Evolutionary conservation across 2,888 invertebrate genomes (phyloP).

Genomic region (Acronicta alni): DNA sequence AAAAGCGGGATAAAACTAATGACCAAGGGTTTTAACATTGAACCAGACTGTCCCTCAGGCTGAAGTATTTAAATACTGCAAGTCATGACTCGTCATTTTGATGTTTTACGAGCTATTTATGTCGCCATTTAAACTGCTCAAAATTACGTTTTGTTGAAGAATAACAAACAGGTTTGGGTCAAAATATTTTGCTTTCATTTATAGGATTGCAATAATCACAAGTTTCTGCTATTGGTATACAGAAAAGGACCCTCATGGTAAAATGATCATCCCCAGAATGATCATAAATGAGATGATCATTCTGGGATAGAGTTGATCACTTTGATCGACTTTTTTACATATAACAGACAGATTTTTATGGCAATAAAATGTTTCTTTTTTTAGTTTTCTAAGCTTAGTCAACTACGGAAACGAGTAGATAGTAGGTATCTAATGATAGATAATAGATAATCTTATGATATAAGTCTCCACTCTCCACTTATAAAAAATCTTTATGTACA

Average conservation of each 20-base stretch:
- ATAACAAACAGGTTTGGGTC: slow-evolving; percentile 3
- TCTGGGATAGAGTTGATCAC: too few species aligned
- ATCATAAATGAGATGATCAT: too few species aligned
- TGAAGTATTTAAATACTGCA: slow-evolving; percentile 15
- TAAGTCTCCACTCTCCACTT: too few species aligned
- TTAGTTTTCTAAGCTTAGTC: too few species aligned
- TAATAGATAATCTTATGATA: too few species aligned
- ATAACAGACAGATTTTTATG: too few species aligned
- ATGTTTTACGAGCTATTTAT: slow-evolving; percentile 1
- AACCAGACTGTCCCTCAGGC: slow-evolving; percentile 4
- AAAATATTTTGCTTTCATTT: background rate
- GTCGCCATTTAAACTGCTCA: slow-evolving; percentile 3
- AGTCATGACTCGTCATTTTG: slow-evolving; percentile 8
- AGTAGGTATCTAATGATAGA: too few species aligned
- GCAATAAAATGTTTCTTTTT: too few species aligned
- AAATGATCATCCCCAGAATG: too few species aligned
- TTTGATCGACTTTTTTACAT: too few species aligned
- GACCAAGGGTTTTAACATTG: slow-evolving; percentile 7
- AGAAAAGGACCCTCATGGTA: background rate
- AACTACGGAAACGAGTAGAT: too few species aligned
- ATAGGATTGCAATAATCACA: background rate
- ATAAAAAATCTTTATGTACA: too few species aligned
- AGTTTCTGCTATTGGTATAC: background rate
- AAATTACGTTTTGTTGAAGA: slow-evolving; percentile 1
- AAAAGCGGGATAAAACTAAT: slow-evolving; percentile 24